Evolutionary conservation across 1,140 invertebrate genomes (phyloP).

Genomic region (Pachyrhynchus sulphureomaculatus): DNA sequence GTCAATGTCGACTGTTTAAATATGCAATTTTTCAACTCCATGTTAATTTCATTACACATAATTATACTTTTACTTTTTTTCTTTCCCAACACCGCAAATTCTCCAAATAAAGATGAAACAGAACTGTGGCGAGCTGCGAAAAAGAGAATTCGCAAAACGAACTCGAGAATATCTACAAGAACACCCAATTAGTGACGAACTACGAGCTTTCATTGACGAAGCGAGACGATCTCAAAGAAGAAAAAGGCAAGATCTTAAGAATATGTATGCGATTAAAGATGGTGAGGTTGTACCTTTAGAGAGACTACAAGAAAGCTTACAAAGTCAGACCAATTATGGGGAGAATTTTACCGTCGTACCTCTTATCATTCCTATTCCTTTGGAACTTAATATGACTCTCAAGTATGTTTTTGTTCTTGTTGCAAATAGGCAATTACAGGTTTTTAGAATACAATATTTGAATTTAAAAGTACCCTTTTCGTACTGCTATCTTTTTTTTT

Average conservation of each 20-base stretch:
- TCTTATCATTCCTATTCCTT: conserved; percentile 31
- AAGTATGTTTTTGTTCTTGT: conserved; percentile 10
- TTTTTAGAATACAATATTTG: no score
- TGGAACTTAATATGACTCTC: conserved; percentile 14
- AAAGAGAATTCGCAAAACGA: conserved; percentile 21
- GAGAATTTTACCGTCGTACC: conserved; percentile 35
- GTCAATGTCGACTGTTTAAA: no score
- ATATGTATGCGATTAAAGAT: conserved; percentile 35
- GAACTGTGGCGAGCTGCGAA: conserved; percentile 15
- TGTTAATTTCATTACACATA: background rate
- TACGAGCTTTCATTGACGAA: conserved; percentile 29
- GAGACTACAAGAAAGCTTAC: conserved; percentile 21
- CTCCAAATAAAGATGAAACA: conserved; percentile 27
- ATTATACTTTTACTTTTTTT: conserved; percentile 2
- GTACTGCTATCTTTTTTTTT: no score
- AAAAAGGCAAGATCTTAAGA: conserved; percentile 27
- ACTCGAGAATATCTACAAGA: conserved; percentile 28
- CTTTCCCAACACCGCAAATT: background rate
- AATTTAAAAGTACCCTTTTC: no score
- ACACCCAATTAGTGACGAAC: conserved; percentile 32
- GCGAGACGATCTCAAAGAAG: conserved; percentile 9
- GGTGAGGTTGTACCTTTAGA: conserved; percentile 33
- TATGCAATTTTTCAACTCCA: background rate
- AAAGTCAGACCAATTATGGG: conserved; percentile 7
- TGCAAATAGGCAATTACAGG: no score